Evolutionary conservation across 2,113 vertebrate genomes (phyloP), one percentile per base, ranked within the genome.

Genomic region (Glaucomys volans): DNA sequence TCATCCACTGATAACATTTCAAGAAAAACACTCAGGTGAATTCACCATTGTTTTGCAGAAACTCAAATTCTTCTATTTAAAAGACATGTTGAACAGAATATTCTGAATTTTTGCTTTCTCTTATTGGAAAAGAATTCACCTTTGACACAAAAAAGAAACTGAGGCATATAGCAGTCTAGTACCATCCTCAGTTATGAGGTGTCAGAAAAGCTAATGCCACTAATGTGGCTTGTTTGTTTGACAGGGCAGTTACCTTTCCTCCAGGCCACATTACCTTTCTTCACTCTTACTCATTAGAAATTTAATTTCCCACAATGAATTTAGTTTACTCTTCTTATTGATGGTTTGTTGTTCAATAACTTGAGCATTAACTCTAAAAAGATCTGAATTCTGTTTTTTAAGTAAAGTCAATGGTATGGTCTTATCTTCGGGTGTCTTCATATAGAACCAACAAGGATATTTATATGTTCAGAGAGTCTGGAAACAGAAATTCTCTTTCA

Each of bases 21-120:
- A 90, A 94, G 69, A 81, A 91, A 93, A 66, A 59, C 13, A 16
- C 52, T 59, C 67, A 75, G 32, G 40, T 90, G 50, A 95, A 90
- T 96, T 52, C 44, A 35, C 24, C 37, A 72, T 7, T 59, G 40
- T 79, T 94, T 92, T 83, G n/a, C 16, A 84, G 85, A 76, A 92
- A n/a, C 44, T 66, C 47, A 76, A 88, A 50, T 76, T 80, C 35
- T 96, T 74, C 57, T 92, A 8, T 77, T 94, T 80, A 16, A 72
- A 59, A 54, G 10, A 85, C 30, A 42, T 14, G 83, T 35, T 24
- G 76, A 92, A 16, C 54, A 66, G 47, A 67, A 32, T 54, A 7
- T 44, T 57, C 44, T 74, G 16, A 59, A 59, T 66, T 54, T 64
- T 40, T 76, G 44, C 84, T 93, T 83, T 62, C 50, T 72, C 44